Evolutionary conservation across 2,797 vertebrate genomes (phyloP), one percentile per base, ranked within the genome.

Genomic region (Urosaurus nigricauda): DNA sequence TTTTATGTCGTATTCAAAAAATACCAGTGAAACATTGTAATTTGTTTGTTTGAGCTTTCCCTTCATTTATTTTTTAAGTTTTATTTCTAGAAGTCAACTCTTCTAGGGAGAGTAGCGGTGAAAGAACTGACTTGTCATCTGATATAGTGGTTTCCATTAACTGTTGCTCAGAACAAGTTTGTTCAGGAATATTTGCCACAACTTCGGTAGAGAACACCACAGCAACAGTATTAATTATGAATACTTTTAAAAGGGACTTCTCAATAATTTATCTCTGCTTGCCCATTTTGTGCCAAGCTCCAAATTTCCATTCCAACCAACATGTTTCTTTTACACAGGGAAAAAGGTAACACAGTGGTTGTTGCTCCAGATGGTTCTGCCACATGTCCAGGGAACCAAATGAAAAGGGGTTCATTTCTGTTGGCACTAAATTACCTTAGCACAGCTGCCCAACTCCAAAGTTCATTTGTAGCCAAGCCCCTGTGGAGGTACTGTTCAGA

Each of bases 211-310:
- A 90, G 40, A 37, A 92, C 79, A 84, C 3, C 40, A 88, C 79
- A 9, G 9, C 11, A 93, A 29, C 0, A 0, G 26, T 79, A 73
- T 92, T 58, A 88, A 74, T 93, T 81, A 86, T 90, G 58, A 53
- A 56, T 82, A 47, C 16, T 74, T 86, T 73, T 58, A 53, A 86
- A 63, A 37, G 40, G 79, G 51, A 68, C 32, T 84, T 68, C 13
- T 92, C 87, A 91, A 91, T 85, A 83, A 87, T 85, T 86, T 87
- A 87, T 91, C 86, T 74, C 3, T 58, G 58, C 5, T 91, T 85
- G 79, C 9, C 40, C 9, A 83, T 82, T 88, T n/a, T 77, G 81
- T 89, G n/a, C 6, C 29, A 87, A 5, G 32, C 83, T 70, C 43
- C 77, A 77, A 5, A 74, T 32, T 79, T 86, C 51, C 7, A 53